Percentiles rank a stretch among this genome's conserved stretches.
Conservation (phyloP, 2,797 vertebrate species). For the Tympanoctomys barrerae region DNA sequence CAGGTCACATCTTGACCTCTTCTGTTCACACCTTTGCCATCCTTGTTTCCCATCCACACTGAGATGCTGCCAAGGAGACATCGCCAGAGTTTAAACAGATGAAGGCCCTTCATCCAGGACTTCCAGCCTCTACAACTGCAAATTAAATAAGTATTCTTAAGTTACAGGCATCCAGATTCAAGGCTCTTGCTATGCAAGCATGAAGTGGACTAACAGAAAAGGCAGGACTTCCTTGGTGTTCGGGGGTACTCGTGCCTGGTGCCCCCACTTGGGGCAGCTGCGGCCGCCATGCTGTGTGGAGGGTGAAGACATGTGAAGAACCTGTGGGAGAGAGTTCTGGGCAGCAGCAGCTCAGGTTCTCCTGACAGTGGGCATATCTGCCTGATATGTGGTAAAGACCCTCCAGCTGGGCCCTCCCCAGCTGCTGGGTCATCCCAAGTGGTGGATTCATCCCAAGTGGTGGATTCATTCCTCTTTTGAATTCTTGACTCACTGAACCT, state of each 20-base stretch:
- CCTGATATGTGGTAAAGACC: background rate
- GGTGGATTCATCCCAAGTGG: background rate
- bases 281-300: background rate
- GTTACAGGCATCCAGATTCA: background rate
- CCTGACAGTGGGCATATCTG: background rate
- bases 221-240: background rate
- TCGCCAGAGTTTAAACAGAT: background rate
- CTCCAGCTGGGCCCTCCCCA: background rate
- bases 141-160: background rate
- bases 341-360: background rate
- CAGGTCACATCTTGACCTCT: no score
- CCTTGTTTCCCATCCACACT: background rate
- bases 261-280: background rate
- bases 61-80: background rate
- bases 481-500: background rate
- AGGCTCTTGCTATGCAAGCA: background rate
- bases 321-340: background rate
- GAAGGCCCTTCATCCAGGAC: background rate
- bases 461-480: background rate
- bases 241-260: background rate
- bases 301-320: background rate
- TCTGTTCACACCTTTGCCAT: background rate
- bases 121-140: background rate
- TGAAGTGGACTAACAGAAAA: background rate
- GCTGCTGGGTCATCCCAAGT: background rate